phyloP scores from a whole-genome alignment of 1,140 invertebrate genomes.

The Drosophila eugracilis region DNA sequence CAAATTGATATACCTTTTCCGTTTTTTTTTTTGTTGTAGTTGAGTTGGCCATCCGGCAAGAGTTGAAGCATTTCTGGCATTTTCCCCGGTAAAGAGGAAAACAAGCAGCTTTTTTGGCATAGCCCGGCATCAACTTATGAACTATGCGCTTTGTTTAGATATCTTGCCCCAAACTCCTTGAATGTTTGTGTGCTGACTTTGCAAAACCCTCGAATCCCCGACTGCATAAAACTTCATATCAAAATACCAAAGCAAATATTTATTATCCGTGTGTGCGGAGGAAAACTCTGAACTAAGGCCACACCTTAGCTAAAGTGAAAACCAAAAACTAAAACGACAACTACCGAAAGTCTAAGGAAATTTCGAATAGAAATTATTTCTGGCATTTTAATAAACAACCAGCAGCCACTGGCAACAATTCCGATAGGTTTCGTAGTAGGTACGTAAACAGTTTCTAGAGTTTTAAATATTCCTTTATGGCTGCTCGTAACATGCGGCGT shows the following conservation, averaged over 20 bases:
- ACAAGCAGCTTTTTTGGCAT: constrained; percentile 27
- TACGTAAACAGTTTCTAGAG: constrained; percentile 39
- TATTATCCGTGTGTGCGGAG: constrained; percentile 69
- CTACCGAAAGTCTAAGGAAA: constrained; percentile 47
- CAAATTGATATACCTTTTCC: constrained; percentile 41
- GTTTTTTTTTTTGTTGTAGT: too few species aligned
- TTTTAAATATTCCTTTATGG: constrained; percentile 19
- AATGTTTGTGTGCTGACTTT: constrained; percentile 44
- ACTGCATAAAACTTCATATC: constrained; percentile 68
- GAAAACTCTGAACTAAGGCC: constrained; percentile 47
- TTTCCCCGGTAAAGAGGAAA: constrained; percentile 5
- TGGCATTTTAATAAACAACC: constrained; percentile 78
- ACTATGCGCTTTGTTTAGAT: constrained; percentile 62
- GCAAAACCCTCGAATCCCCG: constrained; percentile 50
- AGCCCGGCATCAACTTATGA: constrained; percentile 56
- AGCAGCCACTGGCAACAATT: constrained; percentile 45
- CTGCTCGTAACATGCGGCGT: constrained; percentile 20
- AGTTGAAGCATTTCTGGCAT: constrained; percentile 59
- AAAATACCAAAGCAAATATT: constrained; percentile 80
- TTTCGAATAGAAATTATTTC: constrained; percentile 71
- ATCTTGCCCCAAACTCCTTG: constrained; percentile 10
- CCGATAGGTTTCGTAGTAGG: constrained; percentile 32
- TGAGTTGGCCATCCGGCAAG: constrained; percentile 12
- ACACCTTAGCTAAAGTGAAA: constrained; percentile 57
- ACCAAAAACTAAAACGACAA: constrained; percentile 44